These are phyloP conservation scores for Porites cylindrica DNA, from an alignment of 92 coral and sea anemone genomes.

Conservation along the genomic window DNA sequence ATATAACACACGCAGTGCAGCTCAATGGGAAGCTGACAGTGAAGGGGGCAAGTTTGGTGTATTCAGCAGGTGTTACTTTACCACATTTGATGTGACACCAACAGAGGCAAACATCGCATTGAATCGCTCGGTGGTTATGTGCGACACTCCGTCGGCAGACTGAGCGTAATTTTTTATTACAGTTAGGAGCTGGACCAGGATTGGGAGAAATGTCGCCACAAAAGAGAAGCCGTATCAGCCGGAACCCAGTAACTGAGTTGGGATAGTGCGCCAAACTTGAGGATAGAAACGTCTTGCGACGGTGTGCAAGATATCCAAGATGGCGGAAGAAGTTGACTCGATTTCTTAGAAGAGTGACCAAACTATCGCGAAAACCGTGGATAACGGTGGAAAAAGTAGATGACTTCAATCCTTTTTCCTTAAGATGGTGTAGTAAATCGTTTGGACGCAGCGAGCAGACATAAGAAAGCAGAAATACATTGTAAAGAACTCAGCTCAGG, in stretches of 20 bases:
- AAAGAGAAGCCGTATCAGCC: conserved; percentile 16
- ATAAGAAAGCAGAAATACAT: conserved; percentile 27
- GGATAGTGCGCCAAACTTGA: conserved; percentile 30
- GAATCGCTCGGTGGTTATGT: conserved; percentile 27
- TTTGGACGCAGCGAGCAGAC: conserved; percentile 10
- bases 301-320: conserved; percentile 17
- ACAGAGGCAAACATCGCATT: conserved; percentile 27
- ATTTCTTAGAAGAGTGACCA: conserved; percentile 21
- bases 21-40: neutral
- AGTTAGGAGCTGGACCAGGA: conserved; percentile 25
- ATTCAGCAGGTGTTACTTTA: conserved; percentile 40
- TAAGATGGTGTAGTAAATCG: conserved; percentile 1
- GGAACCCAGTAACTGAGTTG: conserved; percentile 26
- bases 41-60: neutral
- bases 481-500: conserved; percentile 7
- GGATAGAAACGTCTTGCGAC: conserved; percentile 31
- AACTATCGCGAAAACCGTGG: conserved; percentile 15
- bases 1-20: conserved; percentile 8
- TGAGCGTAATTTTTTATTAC: conserved; percentile 10
- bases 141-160: neutral
- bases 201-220: conserved; percentile 33
- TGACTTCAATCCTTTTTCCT: conserved; percentile 17
- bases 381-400: conserved; percentile 17
- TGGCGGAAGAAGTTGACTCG: conserved; percentile 27
- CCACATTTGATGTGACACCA: conserved; percentile 44